Percentiles rank a stretch among this genome's conserved stretches.
These are phyloP conservation scores for Poeciliopsis infans DNA, from an alignment of 2,797 vertebrate genomes.

Conservation along the genomic window DNA sequence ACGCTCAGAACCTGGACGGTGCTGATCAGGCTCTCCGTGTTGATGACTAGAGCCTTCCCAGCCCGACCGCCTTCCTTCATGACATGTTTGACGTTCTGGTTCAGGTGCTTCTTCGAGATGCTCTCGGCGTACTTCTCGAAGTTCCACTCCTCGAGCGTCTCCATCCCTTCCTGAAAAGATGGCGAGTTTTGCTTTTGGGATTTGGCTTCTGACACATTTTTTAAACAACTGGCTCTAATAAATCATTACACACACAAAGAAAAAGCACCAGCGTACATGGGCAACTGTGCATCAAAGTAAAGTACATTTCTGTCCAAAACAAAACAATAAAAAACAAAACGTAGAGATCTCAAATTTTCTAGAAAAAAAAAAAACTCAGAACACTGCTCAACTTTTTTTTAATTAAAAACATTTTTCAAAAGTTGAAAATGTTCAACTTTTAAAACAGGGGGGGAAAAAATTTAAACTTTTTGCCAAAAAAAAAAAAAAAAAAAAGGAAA, in stretches of 20 bases:
- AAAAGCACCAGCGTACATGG: too few species aligned
- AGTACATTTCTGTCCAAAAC: too few species aligned
- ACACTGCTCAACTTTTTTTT: too few species aligned
- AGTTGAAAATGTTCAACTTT: too few species aligned
- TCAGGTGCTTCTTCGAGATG: constrained; percentile 78
- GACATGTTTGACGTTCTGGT: constrained; percentile 80
- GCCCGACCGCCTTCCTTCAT: constrained; percentile 82
- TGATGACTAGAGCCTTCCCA: constrained; percentile 78
- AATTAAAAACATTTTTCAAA: too few species aligned
- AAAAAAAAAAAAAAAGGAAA: too few species aligned
- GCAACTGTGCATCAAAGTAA: too few species aligned
- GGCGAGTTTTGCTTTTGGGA: neutral
- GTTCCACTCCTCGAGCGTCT: constrained; percentile 76
- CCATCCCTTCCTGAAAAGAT: constrained; percentile 74
- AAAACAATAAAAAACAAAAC: too few species aligned
- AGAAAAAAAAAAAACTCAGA: too few species aligned
- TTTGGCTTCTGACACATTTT: neutral
- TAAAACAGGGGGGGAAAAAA: too few species aligned
- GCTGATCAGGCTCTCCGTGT: constrained; percentile 77
- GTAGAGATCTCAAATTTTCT: too few species aligned
- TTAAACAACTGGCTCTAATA: neutral
- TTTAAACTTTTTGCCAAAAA: too few species aligned
- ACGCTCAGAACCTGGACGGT: constrained; percentile 79
- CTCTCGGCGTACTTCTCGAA: constrained; percentile 78
- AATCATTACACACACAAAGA: neutral